Conservation (phyloP, 2,113 vertebrate genomes). For the Andinoacara biseriatus region DNA sequence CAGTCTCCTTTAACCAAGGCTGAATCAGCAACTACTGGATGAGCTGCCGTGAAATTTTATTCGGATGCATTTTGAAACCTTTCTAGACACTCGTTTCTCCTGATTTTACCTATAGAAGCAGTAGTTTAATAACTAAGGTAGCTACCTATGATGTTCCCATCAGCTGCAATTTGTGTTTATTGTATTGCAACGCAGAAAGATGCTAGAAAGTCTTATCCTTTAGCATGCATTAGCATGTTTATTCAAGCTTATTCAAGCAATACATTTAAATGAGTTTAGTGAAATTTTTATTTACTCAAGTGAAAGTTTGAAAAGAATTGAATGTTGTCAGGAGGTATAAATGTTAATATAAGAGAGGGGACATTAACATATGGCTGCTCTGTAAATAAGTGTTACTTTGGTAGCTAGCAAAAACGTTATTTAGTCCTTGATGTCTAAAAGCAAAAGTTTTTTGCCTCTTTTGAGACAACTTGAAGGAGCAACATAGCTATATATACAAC, state of each 20-base stretch:
- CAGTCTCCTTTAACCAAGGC: too few species aligned
- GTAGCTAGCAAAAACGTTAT: too few species aligned
- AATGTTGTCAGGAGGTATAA: background rate
- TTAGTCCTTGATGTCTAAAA: background rate
- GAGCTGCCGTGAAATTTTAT: background rate
- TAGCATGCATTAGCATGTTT: background rate
- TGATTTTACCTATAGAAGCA: background rate
- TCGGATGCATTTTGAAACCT: too few species aligned
- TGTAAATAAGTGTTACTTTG: background rate
- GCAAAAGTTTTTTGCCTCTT: background rate
- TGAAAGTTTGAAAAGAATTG: background rate
- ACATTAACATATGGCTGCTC: background rate
- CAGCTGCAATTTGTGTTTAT: background rate
- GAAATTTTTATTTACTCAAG: background rate
- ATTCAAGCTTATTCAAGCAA: background rate
- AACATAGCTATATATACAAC: background rate
- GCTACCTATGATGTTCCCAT: background rate
- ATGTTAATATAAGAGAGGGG: background rate
- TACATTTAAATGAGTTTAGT: background rate
- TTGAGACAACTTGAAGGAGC: background rate
- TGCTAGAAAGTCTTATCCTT: background rate
- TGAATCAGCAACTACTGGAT: too few species aligned
- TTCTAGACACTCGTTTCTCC: background rate
- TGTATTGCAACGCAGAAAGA: background rate
- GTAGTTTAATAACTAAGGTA: background rate